phyloP scores from a whole-genome alignment of 2,797 vertebrate species.

The Sebastes kiyomatsui region DNA sequence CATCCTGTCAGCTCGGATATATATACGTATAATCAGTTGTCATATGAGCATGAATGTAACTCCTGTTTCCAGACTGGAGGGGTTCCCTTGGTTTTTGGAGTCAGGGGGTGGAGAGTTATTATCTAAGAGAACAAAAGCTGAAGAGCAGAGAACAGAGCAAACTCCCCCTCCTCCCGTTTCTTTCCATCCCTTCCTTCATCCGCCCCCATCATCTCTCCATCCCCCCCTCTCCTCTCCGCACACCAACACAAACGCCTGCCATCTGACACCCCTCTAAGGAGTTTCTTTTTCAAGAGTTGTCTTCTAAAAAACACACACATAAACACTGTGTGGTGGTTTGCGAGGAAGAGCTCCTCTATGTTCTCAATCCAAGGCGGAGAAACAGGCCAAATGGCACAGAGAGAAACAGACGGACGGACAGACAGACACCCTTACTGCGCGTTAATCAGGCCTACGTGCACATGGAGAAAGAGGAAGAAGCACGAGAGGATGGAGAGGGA shows the following conservation, averaged over 20 bases:
- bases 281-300: constrained; percentile 55
- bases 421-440: constrained; percentile 29
- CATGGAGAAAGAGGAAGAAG: constrained; percentile 25
- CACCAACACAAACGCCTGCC: constrained; percentile 72
- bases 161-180: constrained; percentile 59
- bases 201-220: constrained; percentile 51
- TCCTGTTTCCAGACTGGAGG: constrained; percentile 35
- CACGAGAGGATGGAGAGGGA: constrained; percentile 35
- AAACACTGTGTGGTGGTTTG: constrained; percentile 26
- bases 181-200: constrained; percentile 60
- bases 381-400: constrained; percentile 46
- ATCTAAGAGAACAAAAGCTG: constrained; percentile 72
- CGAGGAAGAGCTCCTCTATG: constrained; percentile 40
- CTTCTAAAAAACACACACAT: constrained; percentile 34
- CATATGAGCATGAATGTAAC: neutral
- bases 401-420: constrained; percentile 54
- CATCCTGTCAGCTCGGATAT: neutral
- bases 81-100: constrained; percentile 42
- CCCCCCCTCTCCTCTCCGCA: constrained; percentile 31
- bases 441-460: constrained; percentile 38
- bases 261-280: constrained; percentile 79
- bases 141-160: constrained; percentile 52
- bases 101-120: constrained; percentile 61
- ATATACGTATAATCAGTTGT: neutral
- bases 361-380: constrained; percentile 50